Conservation (phyloP, 1,140 invertebrate genomes). For the Papilio polyxenes region DNA sequence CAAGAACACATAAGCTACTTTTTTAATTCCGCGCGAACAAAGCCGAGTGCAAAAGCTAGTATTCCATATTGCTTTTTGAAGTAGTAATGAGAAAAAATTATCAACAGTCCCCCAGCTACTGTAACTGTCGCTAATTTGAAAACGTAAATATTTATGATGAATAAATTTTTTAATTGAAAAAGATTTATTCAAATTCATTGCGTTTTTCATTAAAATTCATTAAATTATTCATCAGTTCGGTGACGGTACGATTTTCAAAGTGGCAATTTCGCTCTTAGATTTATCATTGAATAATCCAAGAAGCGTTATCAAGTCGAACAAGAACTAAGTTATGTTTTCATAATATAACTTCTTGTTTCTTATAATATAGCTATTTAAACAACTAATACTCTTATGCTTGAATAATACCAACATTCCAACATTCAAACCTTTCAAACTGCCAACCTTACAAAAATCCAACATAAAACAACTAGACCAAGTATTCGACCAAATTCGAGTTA, state of each 20-base stretch:
- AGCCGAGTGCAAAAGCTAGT: no score
- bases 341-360: neutral
- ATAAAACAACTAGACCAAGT: no score
- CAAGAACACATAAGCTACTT: no score
- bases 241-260: conserved; percentile 7
- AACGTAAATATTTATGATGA: conserved; percentile 24
- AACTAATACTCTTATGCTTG: neutral
- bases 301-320: neutral
- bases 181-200: conserved; percentile 26
- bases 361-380: neutral
- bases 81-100: no score
- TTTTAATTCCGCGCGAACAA: no score
- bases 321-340: neutral
- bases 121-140: neutral
- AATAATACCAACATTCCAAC: neutral
- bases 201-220: conserved; percentile 13
- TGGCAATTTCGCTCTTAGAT: conserved; percentile 13
- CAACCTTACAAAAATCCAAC: no score
- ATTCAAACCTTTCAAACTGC: neutral
- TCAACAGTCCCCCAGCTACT: neutral
- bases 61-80: no score
- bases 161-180: conserved; percentile 22
- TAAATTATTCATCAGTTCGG: conserved; percentile 11
- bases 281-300: neutral
- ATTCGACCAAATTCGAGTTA: no score